A percentile compares a stretch with the other conserved stretches of the same genome.
phyloP scores from a whole-genome alignment of 2,888 invertebrate genomes.

The Agriopis aurantiaria region DNA sequence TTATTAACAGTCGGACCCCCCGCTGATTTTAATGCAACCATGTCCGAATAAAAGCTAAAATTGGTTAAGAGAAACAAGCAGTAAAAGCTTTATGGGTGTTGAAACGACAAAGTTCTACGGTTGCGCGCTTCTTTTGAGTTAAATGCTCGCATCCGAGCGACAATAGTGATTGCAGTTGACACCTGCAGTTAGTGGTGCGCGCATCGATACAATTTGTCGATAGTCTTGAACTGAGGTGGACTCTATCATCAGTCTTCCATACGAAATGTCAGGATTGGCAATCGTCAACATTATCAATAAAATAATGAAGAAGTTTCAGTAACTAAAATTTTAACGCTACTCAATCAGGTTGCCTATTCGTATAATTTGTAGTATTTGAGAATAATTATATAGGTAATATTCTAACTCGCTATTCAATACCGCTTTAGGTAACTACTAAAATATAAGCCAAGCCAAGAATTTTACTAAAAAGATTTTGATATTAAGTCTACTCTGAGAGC shows the following conservation, averaged over 20 bases:
- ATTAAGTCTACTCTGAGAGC: not conserved
- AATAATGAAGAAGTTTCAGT: not conserved
- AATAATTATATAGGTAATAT: too few species aligned
- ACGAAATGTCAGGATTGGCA: not conserved
- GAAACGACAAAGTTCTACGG: slow-evolving; percentile 73
- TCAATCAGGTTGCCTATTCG: too few species aligned
- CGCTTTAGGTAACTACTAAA: too few species aligned
- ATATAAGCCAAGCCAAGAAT: too few species aligned
- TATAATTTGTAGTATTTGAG: too few species aligned
- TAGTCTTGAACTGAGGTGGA: slow-evolving; percentile 11
- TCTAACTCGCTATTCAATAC: too few species aligned
- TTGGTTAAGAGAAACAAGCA: slow-evolving; percentile 56
- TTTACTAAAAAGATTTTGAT: not conserved
- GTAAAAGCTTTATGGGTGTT: slow-evolving; percentile 66
- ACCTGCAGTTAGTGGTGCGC: slow-evolving; percentile 73
- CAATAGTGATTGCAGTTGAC: slow-evolving; percentile 80
- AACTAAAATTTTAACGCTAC: too few species aligned
- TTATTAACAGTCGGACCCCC: slow-evolving; percentile 81
- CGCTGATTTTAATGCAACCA: slow-evolving; percentile 71
- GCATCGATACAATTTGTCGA: slow-evolving; percentile 45
- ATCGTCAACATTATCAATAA: not conserved
- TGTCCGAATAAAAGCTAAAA: slow-evolving; percentile 64
- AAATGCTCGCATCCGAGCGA: slow-evolving; percentile 79
- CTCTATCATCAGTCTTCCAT: not conserved
- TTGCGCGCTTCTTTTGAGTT: slow-evolving; percentile 78